Percentiles rank a stretch among this genome's conserved stretches.
These are phyloP conservation scores for Cyclina sinensis DNA, from an alignment of 1,140 invertebrate genomes.

Conservation along the genomic window DNA sequence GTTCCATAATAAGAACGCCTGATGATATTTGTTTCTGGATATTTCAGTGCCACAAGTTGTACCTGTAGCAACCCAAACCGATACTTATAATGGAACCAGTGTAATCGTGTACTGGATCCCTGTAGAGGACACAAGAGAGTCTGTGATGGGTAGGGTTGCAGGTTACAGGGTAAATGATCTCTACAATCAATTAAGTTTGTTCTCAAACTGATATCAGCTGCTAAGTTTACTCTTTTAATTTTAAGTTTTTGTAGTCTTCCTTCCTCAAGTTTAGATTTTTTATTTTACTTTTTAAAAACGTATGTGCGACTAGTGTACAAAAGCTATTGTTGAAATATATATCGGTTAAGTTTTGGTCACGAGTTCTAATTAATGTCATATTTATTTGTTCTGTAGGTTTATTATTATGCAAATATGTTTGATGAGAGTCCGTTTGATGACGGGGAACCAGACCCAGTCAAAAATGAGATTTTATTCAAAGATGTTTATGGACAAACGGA, in stretches of 20 bases:
- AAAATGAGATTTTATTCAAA: slow-evolving; percentile 14
- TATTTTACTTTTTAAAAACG: not conserved
- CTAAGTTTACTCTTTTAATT: not conserved
- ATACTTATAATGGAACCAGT: slow-evolving; percentile 39
- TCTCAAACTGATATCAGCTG: not conserved
- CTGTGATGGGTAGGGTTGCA: slow-evolving; percentile 19
- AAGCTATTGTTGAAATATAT: not conserved
- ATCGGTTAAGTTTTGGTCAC: not conserved
- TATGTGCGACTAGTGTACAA: not conserved
- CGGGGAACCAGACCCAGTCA: slow-evolving; percentile 10
- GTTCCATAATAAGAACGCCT: not conserved
- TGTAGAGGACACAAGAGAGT: slow-evolving; percentile 53
- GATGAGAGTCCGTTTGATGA: slow-evolving; percentile 9
- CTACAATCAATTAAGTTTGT: not conserved
- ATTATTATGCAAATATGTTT: slow-evolving; percentile 29
- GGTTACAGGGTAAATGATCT: slow-evolving; percentile 58
- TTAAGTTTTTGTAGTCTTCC: not conserved
- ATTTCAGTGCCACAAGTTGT: slow-evolving; percentile 55
- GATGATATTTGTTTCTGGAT: not conserved
- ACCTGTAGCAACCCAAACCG: not conserved
- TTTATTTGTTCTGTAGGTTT: slow-evolving; percentile 33
- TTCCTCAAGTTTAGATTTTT: not conserved
- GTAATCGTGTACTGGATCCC: slow-evolving; percentile 53
- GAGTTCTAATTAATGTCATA: too few species aligned
- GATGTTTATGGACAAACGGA: slow-evolving; percentile 46